phyloP scores from a whole-genome alignment of 2,888 invertebrate species.

The Chrysolina oricalcia region DNA sequence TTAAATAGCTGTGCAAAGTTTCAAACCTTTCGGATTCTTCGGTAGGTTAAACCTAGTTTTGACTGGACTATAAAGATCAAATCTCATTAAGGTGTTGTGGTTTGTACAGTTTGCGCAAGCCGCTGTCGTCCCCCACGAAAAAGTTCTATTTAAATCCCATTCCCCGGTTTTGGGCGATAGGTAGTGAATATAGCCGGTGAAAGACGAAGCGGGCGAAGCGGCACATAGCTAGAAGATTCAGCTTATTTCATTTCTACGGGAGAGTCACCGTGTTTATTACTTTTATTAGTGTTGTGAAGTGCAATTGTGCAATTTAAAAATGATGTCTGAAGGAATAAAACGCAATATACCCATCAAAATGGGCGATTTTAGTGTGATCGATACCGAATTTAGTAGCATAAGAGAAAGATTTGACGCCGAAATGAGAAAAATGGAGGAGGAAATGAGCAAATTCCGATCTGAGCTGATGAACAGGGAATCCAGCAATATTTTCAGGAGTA shows the following conservation, averaged over 20 bases:
- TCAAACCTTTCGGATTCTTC: too few relatives aligned
- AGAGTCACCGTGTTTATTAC: constrained; percentile 1
- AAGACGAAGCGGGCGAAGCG: constrained; percentile 19
- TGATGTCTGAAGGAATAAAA: constrained; percentile 89
- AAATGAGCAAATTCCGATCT: constrained; percentile 95
- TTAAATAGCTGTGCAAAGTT: too few relatives aligned
- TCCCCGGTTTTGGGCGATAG: constrained; percentile 54
- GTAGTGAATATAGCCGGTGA: constrained; percentile 20
- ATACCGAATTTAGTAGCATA: constrained; percentile 97
- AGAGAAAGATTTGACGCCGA: constrained; percentile 96
- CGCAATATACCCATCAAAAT: constrained; percentile 92
- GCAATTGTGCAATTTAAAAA: not conserved
- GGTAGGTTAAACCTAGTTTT: too few relatives aligned
- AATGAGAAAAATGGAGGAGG: constrained; percentile 99
- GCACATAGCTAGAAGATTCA: not conserved
- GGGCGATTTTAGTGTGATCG: constrained; percentile 95
- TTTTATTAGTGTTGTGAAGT: constrained; percentile 9
- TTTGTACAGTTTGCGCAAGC: constrained; percentile 62
- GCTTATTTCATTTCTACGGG: not conserved
- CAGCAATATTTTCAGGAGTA: constrained; percentile 92
- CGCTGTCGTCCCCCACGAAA: constrained; percentile 58
- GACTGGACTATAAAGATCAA: constrained; percentile 16
- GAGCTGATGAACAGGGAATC: constrained; percentile 95
- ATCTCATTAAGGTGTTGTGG: constrained; percentile 17
- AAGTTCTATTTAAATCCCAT: constrained; percentile 67